phyloP scores from a whole-genome alignment of 2,113 vertebrate genomes.

The Arvicanthis niloticus region DNA sequence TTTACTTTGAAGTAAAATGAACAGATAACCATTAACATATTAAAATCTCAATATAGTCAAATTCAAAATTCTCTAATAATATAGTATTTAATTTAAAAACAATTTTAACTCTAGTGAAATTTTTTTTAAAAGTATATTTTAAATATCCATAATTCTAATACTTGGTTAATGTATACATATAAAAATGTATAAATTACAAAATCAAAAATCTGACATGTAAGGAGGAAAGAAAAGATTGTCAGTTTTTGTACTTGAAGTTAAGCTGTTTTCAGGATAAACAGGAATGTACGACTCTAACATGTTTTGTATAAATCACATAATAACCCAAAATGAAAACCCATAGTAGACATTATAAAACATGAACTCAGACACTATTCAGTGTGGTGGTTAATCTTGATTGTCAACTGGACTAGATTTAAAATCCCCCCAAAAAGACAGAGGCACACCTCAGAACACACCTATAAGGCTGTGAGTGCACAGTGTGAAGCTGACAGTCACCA shows the following conservation, averaged over 20 bases:
- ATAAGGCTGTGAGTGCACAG: not conserved
- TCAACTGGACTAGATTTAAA: not conserved
- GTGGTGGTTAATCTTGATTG: not conserved
- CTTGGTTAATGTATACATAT: not conserved
- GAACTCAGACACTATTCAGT: not conserved
- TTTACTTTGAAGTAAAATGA: not conserved
- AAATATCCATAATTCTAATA: not conserved
- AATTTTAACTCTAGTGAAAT: not conserved
- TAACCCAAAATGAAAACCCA: not conserved
- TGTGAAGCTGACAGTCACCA: not conserved
- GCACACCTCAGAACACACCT: not conserved
- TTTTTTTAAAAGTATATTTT: not conserved
- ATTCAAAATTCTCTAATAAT: not conserved
- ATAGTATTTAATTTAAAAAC: not conserved
- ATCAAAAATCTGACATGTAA: not conserved
- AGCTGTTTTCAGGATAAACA: not conserved
- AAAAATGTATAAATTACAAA: not conserved
- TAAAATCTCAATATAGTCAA: not conserved
- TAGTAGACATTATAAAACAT: not conserved
- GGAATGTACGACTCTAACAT: not conserved
- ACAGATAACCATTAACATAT: not conserved
- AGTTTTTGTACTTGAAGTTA: not conserved
- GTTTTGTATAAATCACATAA: not conserved
- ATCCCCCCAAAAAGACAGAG: not conserved
- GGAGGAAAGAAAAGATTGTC: not conserved